Conservation (phyloP, 2,113 vertebrate species). For the Tachysurus fulvidraco region DNA sequence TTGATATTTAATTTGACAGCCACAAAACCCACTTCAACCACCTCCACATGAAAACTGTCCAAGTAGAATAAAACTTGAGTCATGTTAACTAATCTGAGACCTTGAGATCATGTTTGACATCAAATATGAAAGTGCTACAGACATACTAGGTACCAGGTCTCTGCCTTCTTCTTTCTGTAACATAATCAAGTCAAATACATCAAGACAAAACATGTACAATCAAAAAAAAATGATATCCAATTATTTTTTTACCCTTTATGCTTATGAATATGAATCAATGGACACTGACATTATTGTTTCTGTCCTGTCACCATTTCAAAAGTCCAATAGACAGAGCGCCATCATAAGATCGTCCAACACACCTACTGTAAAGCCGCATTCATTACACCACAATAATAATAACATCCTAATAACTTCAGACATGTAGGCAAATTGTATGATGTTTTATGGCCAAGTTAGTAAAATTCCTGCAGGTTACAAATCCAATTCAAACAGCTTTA, state of each 20-base stretch:
- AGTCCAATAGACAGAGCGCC: neutral
- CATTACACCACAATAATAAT: slow-evolving; percentile 1
- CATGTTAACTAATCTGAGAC: slow-evolving; percentile 25
- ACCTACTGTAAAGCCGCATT: slow-evolving; percentile 37
- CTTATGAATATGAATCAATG: neutral
- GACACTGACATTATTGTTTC: neutral
- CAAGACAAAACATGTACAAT: neutral
- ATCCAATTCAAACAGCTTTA: neutral
- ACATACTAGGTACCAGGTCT: neutral
- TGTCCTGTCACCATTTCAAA: neutral
- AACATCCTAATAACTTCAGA: neutral
- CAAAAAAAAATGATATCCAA: neutral
- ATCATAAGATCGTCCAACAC: neutral
- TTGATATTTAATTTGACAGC: slow-evolving; percentile 66
- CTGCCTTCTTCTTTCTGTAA: slow-evolving; percentile 29
- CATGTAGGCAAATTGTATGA: slow-evolving; percentile 24
- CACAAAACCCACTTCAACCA: slow-evolving; percentile 55
- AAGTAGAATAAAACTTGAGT: slow-evolving; percentile 16
- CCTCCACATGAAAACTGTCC: slow-evolving; percentile 30
- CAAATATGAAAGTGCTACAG: slow-evolving; percentile 1
- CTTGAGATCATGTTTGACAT: slow-evolving; percentile 29
- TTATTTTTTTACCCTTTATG: neutral
- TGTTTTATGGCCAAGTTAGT: slow-evolving; percentile 26
- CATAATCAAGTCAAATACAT: neutral
- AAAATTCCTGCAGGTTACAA: slow-evolving; percentile 11